Evolutionary conservation across 2,888 invertebrate genomes (phyloP).

Genomic region (Spisula subtruncata): DNA sequence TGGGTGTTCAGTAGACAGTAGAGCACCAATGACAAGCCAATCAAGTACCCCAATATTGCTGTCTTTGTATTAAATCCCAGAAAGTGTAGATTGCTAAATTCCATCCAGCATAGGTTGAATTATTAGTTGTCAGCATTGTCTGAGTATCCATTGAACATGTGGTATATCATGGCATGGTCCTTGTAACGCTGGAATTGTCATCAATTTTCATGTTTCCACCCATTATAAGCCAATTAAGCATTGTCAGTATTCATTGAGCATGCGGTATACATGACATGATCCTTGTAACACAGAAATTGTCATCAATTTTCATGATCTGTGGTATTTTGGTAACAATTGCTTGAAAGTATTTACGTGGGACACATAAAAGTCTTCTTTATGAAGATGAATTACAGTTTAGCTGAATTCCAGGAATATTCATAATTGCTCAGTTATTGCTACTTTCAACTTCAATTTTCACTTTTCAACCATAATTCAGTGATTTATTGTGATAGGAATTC

Average conservation of each 20-base stretch:
- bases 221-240: neutral
- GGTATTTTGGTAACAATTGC: neutral
- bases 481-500: neutral
- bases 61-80: neutral
- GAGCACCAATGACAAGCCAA: neutral
- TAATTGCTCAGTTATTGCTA: neutral
- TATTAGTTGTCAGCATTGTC: neutral
- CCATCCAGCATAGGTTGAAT: neutral
- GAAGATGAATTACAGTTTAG: neutral
- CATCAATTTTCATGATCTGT: neutral
- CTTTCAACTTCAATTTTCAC: neutral
- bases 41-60: neutral
- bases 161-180: too few relatives aligned
- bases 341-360: neutral
- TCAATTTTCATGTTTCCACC: neutral
- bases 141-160: neutral
- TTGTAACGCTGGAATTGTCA: neutral
- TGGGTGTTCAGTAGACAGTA: neutral
- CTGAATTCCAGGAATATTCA: neutral
- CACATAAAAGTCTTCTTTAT: neutral
- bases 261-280: neutral
- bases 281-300: neutral
- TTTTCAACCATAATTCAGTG: neutral
- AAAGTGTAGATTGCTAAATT: neutral
- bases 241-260: neutral